Percentiles rank a stretch among this genome's conserved stretches.
Conservation (phyloP, 2,797 vertebrate species). For the Siniperca scherzeri region DNA sequence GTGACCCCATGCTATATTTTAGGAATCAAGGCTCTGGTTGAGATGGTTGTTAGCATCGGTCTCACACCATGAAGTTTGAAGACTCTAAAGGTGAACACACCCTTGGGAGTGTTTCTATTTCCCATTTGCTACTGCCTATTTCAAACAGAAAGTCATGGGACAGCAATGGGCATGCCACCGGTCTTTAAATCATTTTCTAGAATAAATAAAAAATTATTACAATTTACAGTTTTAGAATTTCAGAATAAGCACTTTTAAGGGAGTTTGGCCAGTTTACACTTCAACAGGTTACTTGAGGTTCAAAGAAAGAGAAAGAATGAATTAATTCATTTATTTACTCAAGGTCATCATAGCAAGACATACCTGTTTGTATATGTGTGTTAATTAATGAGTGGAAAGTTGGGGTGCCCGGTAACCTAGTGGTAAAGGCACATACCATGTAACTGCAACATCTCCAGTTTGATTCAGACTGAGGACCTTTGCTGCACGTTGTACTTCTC, state of each 20-base stretch:
- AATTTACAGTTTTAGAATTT: neutral
- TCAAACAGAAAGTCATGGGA: neutral
- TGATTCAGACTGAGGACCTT: neutral
- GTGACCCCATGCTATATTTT: constrained; percentile 21
- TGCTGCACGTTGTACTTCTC: neutral
- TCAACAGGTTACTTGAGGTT: neutral
- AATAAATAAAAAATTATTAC: neutral
- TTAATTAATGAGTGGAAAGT: neutral
- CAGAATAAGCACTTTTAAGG: neutral
- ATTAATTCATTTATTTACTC: neutral
- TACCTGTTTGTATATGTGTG: too few relatives aligned
- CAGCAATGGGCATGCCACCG: neutral
- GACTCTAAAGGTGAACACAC: neutral
- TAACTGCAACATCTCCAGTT: neutral
- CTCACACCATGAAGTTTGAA: constrained; percentile 2
- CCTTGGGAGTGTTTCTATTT: neutral
- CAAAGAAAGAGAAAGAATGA: too few relatives aligned
- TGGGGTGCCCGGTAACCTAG: neutral
- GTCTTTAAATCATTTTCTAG: neutral
- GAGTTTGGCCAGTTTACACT: too few relatives aligned
- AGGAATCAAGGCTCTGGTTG: neutral
- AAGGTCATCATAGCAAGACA: neutral
- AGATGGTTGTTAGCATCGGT: neutral
- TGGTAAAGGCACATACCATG: neutral
- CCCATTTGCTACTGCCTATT: neutral